Evolutionary conservation across 2,888 invertebrate genomes (phyloP).

Genomic region (Sturmia bella): DNA sequence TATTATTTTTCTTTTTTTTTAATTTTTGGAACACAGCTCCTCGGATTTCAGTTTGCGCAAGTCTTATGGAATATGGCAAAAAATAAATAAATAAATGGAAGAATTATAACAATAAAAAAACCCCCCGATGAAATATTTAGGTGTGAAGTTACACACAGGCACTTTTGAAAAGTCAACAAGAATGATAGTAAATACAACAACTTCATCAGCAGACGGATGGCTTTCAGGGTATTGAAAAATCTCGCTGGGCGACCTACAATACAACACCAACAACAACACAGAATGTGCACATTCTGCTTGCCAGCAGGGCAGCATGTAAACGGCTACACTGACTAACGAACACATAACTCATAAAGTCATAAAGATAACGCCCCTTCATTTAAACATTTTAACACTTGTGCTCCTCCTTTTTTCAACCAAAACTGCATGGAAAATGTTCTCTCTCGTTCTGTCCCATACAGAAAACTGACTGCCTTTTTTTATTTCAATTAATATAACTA

Average conservation of each 20-base stretch:
- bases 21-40: constrained; percentile 51
- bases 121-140: constrained; percentile 21
- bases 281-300: background rate
- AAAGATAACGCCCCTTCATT: constrained; percentile 71
- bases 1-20: too few relatives aligned
- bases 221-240: constrained; percentile 35
- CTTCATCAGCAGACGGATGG: constrained; percentile 43
- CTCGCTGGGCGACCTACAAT: constrained; percentile 30
- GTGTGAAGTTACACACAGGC: constrained; percentile 61
- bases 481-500: constrained; percentile 5
- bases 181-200: constrained; percentile 5
- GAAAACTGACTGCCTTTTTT: background rate
- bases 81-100: too few relatives aligned
- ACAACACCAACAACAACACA: background rate
- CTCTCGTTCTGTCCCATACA: background rate
- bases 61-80: constrained; percentile 58
- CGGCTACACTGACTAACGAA: constrained; percentile 34
- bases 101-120: constrained; percentile 16
- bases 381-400: constrained; percentile 65
- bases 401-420: constrained; percentile 61
- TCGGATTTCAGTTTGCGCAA: constrained; percentile 63
- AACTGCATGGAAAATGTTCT: background rate
- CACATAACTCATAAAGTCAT: constrained; percentile 66
- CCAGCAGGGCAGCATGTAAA: background rate
- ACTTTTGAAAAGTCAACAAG: constrained; percentile 32